Base-by-base conservation (phyloP, 1,140 invertebrate species). In the Drosophila takahashii region DNA sequence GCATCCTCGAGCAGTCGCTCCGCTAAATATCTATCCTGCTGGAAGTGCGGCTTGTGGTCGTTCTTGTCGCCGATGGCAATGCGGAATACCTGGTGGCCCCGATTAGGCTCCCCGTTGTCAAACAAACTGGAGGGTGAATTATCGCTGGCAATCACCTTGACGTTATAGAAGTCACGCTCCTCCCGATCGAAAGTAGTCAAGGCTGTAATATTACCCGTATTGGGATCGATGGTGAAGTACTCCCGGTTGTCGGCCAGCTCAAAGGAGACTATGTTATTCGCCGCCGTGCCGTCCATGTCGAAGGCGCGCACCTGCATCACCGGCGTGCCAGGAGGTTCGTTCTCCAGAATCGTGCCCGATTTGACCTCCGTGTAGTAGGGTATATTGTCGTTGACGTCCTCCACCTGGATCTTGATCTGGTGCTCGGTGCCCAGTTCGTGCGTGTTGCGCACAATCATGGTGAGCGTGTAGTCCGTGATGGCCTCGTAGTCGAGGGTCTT, bases 41-140 rank as follows among this genome's bases (percentile, higher is more conserved):
- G 95, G 91, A 98, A 98, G 69, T 94, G 94, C 0, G 97, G 97
- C 9, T 95, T 94, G 92, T 98, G 98, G 90, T 98, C 98, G 90
- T 98, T 98, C 91, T 96, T 97, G 92, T 99, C 98, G 9, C 96
- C 96, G 47, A 99, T 98, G 86, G 96, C 95, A 66, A 98, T 97
- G 64, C 95, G 94, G 83, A 98, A 97, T 54, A 95, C 94, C 93
- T 96, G 95, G 64, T 95, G 93, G 4, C 95, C 96, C 32, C 94
- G 94, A 79, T 96, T 96, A 51, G 94, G 95, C 76, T 95, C 94
- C 0, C 95, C 95, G 32, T 94, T 93, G 16, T 93, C 93, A 15
- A 93, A 93, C 3, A 97, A 85, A n/a, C 96, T 95, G 9, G 96
- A 97, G 0, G 96, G 96, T 0, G 96, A 96, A 91, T 97, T 97